Conservation (phyloP, 2,888 invertebrate genomes). For the Drosophila aldrichi region DNA sequence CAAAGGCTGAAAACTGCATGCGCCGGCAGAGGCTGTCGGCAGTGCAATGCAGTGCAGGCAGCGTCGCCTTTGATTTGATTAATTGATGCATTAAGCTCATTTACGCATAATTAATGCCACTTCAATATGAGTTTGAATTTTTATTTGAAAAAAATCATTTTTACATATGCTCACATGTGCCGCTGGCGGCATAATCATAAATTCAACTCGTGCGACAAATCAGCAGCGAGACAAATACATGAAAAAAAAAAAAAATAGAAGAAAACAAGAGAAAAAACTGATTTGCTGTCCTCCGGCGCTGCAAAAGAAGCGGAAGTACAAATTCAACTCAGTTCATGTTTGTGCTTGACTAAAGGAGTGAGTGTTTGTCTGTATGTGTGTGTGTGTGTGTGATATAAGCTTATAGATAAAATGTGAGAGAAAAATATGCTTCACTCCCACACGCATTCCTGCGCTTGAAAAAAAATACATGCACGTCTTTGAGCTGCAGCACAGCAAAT, state of each 20-base stretch:
- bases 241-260: conserved; percentile 21
- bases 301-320: conserved; percentile 69
- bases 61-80: conserved; percentile 77
- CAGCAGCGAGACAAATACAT: conserved; percentile 52
- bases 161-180: conserved; percentile 39
- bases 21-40: not conserved
- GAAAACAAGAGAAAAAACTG: no score
- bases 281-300: conserved; percentile 55
- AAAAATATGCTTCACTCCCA: conserved; percentile 54
- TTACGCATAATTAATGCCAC: conserved; percentile 77
- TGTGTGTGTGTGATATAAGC: conserved; percentile 56
- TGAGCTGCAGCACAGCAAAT: conserved; percentile 41
- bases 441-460: no score
- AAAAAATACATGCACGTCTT: no score
- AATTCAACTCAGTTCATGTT: conserved; percentile 61
- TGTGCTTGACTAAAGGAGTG: conserved; percentile 55
- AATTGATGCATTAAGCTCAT: conserved; percentile 80
- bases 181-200: conserved; percentile 68
- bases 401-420: conserved; percentile 70
- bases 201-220: conserved; percentile 79
- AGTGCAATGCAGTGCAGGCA: conserved; percentile 19
- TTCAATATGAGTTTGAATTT: conserved; percentile 60
- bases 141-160: conserved; percentile 31
- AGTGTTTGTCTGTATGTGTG: no score
- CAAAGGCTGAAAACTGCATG: conserved; percentile 64